Evolutionary conservation across 2,888 invertebrate species (phyloP).

Genomic region (Tinea semifulvella): DNA sequence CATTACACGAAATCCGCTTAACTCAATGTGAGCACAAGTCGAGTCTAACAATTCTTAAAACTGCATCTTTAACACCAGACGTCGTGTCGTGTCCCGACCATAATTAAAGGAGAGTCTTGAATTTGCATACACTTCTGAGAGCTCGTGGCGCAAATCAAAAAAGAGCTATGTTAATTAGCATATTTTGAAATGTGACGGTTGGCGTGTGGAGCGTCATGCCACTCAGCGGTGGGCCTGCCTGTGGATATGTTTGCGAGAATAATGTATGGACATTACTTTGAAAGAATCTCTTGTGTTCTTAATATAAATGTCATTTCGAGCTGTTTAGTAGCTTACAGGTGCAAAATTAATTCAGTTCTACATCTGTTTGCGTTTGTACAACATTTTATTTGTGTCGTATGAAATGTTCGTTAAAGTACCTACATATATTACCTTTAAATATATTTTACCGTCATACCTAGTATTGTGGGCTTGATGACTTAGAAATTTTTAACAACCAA

Average conservation of each 20-base stretch:
- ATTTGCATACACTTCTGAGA: conserved; percentile 63
- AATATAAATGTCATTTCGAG: conserved; percentile 6
- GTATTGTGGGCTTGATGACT: no score
- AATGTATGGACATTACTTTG: conserved; percentile 32
- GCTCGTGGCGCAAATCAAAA: conserved; percentile 53
- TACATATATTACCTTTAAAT: no score
- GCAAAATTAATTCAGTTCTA: neutral
- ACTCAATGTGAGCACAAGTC: conserved; percentile 28
- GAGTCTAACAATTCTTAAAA: conserved; percentile 49
- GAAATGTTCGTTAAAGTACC: no score
- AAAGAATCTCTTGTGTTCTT: neutral
- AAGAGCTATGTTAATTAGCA: conserved; percentile 59
- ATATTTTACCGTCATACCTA: no score
- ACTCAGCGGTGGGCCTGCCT: conserved; percentile 53
- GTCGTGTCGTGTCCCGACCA: conserved; percentile 55
- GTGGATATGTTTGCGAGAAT: conserved; percentile 39
- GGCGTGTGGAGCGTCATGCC: conserved; percentile 49
- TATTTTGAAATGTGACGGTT: conserved; percentile 65
- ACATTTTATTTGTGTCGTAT: no score
- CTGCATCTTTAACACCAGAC: conserved; percentile 51
- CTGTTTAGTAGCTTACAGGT: conserved; percentile 1
- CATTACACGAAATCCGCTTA: conserved; percentile 44
- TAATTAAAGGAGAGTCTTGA: conserved; percentile 57
- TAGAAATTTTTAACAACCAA: no score
- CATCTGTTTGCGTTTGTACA: no score